Conservation (phyloP, 2,888 invertebrate genomes). For the Sminthurides aquaticus region DNA sequence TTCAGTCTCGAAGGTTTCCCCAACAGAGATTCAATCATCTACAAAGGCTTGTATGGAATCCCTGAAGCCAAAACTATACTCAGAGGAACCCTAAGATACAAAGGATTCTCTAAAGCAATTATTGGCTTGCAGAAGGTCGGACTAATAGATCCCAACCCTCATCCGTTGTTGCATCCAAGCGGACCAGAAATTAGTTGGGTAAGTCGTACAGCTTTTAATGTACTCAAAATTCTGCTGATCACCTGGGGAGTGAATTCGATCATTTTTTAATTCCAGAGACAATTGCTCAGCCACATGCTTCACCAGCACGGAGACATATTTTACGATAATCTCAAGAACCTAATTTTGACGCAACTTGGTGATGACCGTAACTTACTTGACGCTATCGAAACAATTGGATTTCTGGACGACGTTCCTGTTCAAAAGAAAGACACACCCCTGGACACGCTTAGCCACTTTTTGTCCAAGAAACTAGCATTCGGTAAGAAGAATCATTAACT, state of each 20-base stretch:
- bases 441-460: constrained; percentile 84
- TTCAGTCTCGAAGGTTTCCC: constrained; percentile 95
- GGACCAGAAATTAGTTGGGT: constrained; percentile 97
- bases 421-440: constrained; percentile 78
- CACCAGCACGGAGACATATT: constrained; percentile 82
- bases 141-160: constrained; percentile 73
- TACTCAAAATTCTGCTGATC: no score
- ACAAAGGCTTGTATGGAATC: constrained; percentile 80
- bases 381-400: constrained; percentile 75
- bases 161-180: constrained; percentile 84
- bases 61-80: constrained; percentile 78
- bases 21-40: constrained; percentile 88
- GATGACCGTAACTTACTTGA: constrained; percentile 50
- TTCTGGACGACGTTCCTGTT: constrained; percentile 74
- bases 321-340: constrained; percentile 81
- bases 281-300: constrained; percentile 74
- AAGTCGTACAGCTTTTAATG: constrained; percentile 37
- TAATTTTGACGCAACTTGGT: constrained; percentile 72
- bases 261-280: constrained; percentile 54
- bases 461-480: constrained; percentile 70
- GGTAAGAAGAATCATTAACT: constrained; percentile 59
- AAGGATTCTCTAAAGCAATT: constrained; percentile 82
- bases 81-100: constrained; percentile 87
- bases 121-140: constrained; percentile 80
- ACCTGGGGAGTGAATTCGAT: neutral